phyloP scores from a whole-genome alignment of 1,140 invertebrate genomes.

The Atopsyche davidsoni region DNA sequence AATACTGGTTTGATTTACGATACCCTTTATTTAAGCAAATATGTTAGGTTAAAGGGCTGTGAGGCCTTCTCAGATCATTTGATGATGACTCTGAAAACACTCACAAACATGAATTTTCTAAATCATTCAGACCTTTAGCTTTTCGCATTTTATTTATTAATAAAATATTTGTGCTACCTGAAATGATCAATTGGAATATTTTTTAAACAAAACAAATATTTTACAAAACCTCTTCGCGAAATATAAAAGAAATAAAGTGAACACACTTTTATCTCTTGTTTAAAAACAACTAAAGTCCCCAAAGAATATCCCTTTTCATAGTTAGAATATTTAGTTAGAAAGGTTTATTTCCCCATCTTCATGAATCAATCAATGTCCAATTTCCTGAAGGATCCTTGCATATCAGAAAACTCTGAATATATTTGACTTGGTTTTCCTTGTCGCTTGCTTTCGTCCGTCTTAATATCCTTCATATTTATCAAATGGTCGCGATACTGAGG shows the following conservation, averaged over 20 bases:
- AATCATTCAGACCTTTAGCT: too few relatives aligned
- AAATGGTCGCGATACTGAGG: not conserved
- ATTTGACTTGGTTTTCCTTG: not conserved
- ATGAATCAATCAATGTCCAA: slow-evolving; percentile 11
- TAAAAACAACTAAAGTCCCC: too few relatives aligned
- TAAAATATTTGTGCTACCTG: not conserved
- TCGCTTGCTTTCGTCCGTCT: slow-evolving; percentile 9
- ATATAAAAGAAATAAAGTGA: not conserved
- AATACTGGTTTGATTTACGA: too few relatives aligned
- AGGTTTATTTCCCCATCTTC: too few relatives aligned
- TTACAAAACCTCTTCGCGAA: not conserved
- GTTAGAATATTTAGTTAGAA: too few relatives aligned
- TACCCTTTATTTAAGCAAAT: too few relatives aligned
- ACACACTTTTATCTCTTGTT: not conserved
- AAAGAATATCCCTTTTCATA: too few relatives aligned
- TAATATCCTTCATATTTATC: not conserved
- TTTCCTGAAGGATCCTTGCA: slow-evolving; percentile 10
- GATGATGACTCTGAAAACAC: too few relatives aligned
- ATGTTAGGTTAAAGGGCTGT: too few relatives aligned
- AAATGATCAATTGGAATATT: not conserved
- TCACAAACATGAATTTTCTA: too few relatives aligned
- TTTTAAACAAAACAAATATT: not conserved
- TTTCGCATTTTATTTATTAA: too few relatives aligned
- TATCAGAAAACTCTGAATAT: slow-evolving; percentile 5
- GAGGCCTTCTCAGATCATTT: too few relatives aligned